Evolutionary conservation across 2,797 vertebrate species (phyloP).

Genomic region (Merluccius polli): DNA sequence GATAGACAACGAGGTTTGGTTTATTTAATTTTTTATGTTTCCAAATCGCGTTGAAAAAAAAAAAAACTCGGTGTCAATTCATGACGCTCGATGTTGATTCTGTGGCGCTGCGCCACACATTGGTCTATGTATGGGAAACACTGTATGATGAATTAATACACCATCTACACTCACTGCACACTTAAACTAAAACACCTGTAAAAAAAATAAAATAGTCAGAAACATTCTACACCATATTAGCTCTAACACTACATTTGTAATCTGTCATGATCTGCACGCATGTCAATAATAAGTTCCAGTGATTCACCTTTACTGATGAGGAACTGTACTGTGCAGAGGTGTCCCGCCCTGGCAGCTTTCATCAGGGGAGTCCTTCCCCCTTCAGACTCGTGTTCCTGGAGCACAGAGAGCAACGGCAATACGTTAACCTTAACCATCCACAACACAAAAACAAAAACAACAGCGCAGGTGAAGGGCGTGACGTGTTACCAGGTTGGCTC

Average conservation of each 20-base stretch:
- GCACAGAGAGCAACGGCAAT: conserved; percentile 26
- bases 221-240: neutral
- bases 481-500: conserved; percentile 88
- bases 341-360: conserved; percentile 98
- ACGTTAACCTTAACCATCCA: neutral
- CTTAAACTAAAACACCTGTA: neutral
- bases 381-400: conserved; percentile 96
- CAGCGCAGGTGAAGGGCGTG: neutral
- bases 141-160: neutral
- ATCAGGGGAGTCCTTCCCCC: conserved; percentile 97
- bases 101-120: too few relatives aligned
- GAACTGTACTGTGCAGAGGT: conserved; percentile 98
- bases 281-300: neutral
- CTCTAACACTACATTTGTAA: neutral
- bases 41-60: too few relatives aligned
- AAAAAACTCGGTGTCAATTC: too few relatives aligned
- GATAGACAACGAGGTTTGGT: too few relatives aligned
- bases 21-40: too few relatives aligned
- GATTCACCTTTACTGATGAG: conserved; percentile 94
- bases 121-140: too few relatives aligned
- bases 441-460: neutral
- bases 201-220: neutral
- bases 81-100: too few relatives aligned
- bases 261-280: neutral
- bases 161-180: neutral